Evolutionary conservation across 1,140 invertebrate genomes (phyloP).

Genomic region (Drusus annulatus): DNA sequence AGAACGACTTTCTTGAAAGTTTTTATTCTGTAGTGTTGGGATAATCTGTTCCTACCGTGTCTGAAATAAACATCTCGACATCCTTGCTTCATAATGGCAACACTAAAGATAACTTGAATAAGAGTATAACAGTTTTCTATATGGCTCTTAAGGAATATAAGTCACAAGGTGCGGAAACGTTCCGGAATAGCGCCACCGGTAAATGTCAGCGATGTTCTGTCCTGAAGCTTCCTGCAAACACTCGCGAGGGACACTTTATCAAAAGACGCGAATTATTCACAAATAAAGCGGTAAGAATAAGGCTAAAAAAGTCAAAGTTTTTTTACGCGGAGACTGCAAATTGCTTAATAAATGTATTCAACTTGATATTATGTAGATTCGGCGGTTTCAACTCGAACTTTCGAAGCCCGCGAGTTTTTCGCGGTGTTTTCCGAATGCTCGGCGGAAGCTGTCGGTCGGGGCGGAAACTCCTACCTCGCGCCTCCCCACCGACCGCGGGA

Average conservation of each 20-base stretch:
- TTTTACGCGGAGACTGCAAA: slow-evolving; percentile 21
- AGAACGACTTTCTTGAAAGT: too few species aligned
- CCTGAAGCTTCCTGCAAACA: background rate
- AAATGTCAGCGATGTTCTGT: background rate
- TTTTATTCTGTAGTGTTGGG: too few species aligned
- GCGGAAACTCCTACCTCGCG: slow-evolving; percentile 4
- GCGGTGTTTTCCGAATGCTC: slow-evolving; percentile 12
- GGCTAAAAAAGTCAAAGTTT: too few species aligned
- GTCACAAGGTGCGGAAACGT: background rate
- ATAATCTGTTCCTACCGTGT: too few species aligned
- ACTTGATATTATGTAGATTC: slow-evolving; percentile 13
- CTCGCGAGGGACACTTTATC: background rate
- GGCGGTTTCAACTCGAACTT: slow-evolving; percentile 10
- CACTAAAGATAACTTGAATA: slow-evolving; percentile 3
- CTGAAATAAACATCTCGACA: background rate
- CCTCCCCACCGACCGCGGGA: background rate
- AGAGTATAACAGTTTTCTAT: background rate
- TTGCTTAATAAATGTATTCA: slow-evolving; percentile 25
- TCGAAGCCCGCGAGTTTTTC: slow-evolving; percentile 38
- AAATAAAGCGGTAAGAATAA: too few species aligned
- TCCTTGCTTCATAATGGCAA: slow-evolving; percentile 1
- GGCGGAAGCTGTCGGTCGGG: slow-evolving; percentile 27
- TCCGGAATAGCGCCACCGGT: background rate
- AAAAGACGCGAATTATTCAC: background rate
- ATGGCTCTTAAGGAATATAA: slow-evolving; percentile 1